A percentile compares a stretch with the other conserved stretches of the same genome.
Conservation (phyloP, 2,113 vertebrate genomes). For the Mesitornis unicolor region DNA sequence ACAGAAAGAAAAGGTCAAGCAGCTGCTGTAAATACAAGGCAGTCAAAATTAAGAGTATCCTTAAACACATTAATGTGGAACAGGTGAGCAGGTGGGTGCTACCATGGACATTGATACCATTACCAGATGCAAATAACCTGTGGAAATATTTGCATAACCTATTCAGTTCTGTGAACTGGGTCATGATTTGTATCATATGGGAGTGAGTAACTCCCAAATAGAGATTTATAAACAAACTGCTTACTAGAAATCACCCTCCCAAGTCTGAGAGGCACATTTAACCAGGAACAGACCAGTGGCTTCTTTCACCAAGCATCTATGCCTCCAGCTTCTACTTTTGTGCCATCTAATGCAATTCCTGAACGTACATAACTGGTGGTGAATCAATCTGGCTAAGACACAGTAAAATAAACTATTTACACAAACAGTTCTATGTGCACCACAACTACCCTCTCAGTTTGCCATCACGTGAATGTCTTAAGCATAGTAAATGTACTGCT, state of each 20-base stretch:
- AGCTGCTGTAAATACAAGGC: not conserved
- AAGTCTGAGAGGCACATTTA: not conserved
- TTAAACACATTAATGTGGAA: not conserved
- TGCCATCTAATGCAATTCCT: not conserved
- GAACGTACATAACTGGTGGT: not conserved
- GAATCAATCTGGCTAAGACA: not conserved
- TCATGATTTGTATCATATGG: not conserved
- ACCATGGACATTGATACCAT: not conserved
- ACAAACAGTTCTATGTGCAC: not conserved
- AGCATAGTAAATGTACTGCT: not conserved
- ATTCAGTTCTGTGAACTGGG: not conserved
- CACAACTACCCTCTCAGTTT: not conserved
- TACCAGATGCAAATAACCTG: not conserved
- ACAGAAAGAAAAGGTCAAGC: not conserved
- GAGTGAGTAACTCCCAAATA: not conserved
- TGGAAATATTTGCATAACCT: constrained; percentile 5
- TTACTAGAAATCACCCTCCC: not conserved
- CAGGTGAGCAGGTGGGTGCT: not conserved
- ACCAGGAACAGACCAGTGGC: not conserved
- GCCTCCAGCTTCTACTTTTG: not conserved
- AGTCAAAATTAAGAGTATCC: not conserved
- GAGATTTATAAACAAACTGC: constrained; percentile 2
- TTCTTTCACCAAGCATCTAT: not conserved
- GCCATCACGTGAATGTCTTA: not conserved
- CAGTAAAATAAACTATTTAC: not conserved